phyloP scores from a whole-genome alignment of 2,888 invertebrate genomes.

The Ligdia adustata region DNA sequence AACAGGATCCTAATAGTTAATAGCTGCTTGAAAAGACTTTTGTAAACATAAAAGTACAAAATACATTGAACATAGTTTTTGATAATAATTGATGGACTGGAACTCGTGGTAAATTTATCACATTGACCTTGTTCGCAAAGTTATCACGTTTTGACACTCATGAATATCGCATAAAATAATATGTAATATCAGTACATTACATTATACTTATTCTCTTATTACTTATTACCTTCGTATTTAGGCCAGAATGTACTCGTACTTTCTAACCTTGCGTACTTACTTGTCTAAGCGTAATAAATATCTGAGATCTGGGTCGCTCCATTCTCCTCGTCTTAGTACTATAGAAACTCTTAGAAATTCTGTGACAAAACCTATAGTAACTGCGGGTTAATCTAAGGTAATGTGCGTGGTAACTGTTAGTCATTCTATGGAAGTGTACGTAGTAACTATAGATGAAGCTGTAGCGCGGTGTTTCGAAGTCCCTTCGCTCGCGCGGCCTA shows the following conservation, averaged over 20 bases:
- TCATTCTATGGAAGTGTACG: constrained; percentile 5
- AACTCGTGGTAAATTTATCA: background rate
- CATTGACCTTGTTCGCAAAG: background rate
- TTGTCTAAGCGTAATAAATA: constrained; percentile 39
- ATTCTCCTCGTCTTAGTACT: constrained; percentile 34
- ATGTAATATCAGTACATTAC: constrained; percentile 14
- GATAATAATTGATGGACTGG: too few relatives aligned
- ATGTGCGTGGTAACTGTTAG: background rate
- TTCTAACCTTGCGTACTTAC: constrained; percentile 41
- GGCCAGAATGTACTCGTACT: constrained; percentile 39
- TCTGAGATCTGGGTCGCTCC: constrained; percentile 46
- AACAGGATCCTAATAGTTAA: too few relatives aligned
- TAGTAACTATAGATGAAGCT: constrained; percentile 10
- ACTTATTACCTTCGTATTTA: constrained; percentile 36
- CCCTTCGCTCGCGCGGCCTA: constrained; percentile 61
- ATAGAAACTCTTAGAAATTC: constrained; percentile 10
- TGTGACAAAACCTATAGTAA: constrained; percentile 2
- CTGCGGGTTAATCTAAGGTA: constrained; percentile 3
- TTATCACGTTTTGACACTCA: constrained; percentile 4
- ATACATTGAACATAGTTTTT: too few relatives aligned
- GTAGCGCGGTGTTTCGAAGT: constrained; percentile 39
- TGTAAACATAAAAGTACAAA: too few relatives aligned
- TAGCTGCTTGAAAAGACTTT: too few relatives aligned
- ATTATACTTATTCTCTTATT: constrained; percentile 28
- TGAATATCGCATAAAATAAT: constrained; percentile 16